Conservation (phyloP, 2,113 vertebrate species). For the Psilopsiagon aymara region DNA sequence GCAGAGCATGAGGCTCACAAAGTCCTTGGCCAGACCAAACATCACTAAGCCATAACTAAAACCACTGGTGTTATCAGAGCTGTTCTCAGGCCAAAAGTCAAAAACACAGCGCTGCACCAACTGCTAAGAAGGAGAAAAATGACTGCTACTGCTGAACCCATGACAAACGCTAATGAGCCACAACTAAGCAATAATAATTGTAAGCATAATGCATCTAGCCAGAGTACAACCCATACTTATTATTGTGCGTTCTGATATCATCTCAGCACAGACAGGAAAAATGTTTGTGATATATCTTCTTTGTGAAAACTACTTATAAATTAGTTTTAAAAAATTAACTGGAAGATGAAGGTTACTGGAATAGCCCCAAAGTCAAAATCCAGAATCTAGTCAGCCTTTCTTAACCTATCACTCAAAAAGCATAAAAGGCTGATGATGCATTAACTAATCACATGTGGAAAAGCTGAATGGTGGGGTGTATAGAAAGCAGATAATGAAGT, state of each 20-base stretch:
- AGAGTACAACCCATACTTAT: background rate
- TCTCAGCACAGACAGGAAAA: background rate
- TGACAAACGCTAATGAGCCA: background rate
- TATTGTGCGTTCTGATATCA: conserved; percentile 7
- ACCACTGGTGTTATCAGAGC: no score
- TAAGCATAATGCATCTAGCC: background rate
- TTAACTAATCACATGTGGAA: background rate
- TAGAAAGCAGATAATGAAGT: background rate
- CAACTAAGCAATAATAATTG: conserved; percentile 29
- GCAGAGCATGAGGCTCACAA: no score
- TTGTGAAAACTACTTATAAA: conserved; percentile 5
- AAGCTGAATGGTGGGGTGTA: background rate
- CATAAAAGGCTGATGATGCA: background rate
- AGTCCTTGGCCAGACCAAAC: no score
- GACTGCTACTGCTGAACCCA: no score
- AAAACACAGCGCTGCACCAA: no score
- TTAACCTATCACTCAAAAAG: background rate
- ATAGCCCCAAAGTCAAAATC: background rate
- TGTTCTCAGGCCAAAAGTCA: no score
- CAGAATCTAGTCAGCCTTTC: background rate
- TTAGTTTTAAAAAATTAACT: background rate
- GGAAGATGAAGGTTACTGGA: background rate
- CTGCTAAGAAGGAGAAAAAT: no score
- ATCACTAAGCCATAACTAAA: no score
- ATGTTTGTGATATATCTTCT: background rate